A percentile compares a stretch with the other conserved stretches of the same genome.
phyloP scores from a whole-genome alignment of 2,888 invertebrate species.

The Thymelicus sylvestris region DNA sequence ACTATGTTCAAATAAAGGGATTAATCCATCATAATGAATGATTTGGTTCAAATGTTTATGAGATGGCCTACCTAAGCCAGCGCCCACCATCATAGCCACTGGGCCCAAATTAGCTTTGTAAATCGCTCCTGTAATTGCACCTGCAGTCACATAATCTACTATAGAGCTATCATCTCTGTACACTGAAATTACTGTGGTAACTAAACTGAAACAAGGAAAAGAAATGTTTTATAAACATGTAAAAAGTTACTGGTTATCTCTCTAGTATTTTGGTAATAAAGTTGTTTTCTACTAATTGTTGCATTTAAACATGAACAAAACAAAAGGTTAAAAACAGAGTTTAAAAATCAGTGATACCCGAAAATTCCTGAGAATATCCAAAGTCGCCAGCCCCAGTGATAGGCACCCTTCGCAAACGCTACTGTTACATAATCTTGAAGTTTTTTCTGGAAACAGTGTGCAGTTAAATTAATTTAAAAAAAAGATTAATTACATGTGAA shows the following conservation, averaged over 20 bases:
- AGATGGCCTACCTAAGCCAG: conserved; percentile 81
- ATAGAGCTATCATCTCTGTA: conserved; percentile 88
- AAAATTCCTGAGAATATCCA: conserved; percentile 88
- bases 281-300: too few species aligned
- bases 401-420: conserved; percentile 89
- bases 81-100: conserved; percentile 88
- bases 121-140: conserved; percentile 86
- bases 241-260: too few species aligned
- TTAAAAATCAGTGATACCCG: conserved; percentile 74
- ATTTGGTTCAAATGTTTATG: too few species aligned
- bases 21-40: too few species aligned
- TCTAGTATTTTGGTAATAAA: too few species aligned
- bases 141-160: conserved; percentile 87
- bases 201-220: conserved; percentile 78
- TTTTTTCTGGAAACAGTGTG: conserved; percentile 81
- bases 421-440: conserved; percentile 89
- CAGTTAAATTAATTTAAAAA: neutral
- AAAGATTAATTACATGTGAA: too few species aligned
- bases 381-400: conserved; percentile 88
- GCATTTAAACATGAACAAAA: neutral
- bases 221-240: neutral
- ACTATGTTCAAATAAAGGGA: too few species aligned
- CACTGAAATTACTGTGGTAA: conserved; percentile 86
- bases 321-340: neutral
- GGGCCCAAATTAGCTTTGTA: conserved; percentile 89